These are phyloP conservation scores for Neotoma lepida DNA, from an alignment of 2,113 vertebrate genomes.

Conservation along the genomic window DNA sequence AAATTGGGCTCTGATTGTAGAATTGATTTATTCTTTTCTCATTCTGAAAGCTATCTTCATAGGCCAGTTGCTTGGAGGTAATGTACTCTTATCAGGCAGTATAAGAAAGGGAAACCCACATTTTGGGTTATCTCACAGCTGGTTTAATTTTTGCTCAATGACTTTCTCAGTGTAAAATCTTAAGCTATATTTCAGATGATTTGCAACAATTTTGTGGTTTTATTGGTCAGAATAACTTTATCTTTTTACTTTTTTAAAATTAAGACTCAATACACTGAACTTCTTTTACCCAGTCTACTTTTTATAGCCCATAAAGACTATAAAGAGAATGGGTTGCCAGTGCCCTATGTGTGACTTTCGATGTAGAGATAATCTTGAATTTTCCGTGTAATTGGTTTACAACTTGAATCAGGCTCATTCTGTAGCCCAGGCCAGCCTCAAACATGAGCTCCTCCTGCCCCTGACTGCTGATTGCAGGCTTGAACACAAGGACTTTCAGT, in stretches of 20 bases:
- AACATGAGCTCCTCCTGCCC: neutral
- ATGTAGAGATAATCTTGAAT: conserved; percentile 28
- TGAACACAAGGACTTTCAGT: neutral
- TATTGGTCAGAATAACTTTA: neutral
- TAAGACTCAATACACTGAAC: conserved; percentile 19
- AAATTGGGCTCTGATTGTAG: conserved; percentile 60
- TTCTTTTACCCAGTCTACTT: neutral
- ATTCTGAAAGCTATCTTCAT: conserved; percentile 52
- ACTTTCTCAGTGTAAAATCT: neutral
- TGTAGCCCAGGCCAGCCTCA: neutral
- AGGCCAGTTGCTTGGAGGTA: conserved; percentile 45
- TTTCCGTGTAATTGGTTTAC: conserved; percentile 56
- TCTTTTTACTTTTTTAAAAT: conserved; percentile 53
- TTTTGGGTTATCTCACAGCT: conserved; percentile 43
- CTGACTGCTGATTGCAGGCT: neutral
- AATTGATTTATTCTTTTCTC: conserved; percentile 53
- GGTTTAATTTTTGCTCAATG: conserved; percentile 30
- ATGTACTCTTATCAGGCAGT: conserved; percentile 49
- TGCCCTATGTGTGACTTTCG: neutral
- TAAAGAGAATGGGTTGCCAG: neutral
- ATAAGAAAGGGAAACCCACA: conserved; percentile 29
- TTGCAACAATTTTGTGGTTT: conserved; percentile 20
- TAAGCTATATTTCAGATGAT: conserved; percentile 36
- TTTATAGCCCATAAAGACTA: conserved; percentile 24
- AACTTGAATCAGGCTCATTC: neutral